Base-by-base conservation (phyloP, 2,797 vertebrate genomes). In the Coccyzus lansbergi region DNA sequence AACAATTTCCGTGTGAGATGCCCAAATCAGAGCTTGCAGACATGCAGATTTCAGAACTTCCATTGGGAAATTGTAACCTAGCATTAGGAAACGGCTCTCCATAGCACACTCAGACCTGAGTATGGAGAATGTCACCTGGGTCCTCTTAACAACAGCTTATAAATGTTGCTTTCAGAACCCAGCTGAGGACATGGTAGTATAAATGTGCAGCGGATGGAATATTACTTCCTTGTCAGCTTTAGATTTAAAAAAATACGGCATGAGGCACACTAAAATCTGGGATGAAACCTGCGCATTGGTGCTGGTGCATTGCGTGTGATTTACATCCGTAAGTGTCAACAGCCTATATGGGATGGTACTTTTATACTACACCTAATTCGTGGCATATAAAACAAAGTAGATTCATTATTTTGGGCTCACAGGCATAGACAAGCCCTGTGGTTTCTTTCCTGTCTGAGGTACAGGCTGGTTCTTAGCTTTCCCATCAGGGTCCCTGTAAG, bases 1-100 rank as follows among this genome's bases (percentile, higher is more conserved):
- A 92, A 36, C 59, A 56, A 65, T 92, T 93, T 94, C 38, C 93
- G 85, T 89, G 92, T 96, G 87, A 77, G 60, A 52, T 95, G 89
- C 70, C 83, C 91, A 49, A 70, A 88, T 44, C 68, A 62, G 62
- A 71, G 36, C 40, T 93, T 89, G 63, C 72, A 93, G 74, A 80
- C 25, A 26, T 88, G 5, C 74, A 76, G 79, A 88, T 95, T 95
- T 90, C 6, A 0, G 71, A 93, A 93, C 64, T 84, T 91, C 52
- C 60, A 46, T 72, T 90, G 81, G 80, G 79, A 90, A 91, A 86
- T 44, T 77, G 38, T 60, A 80, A 60, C 33, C 60, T 78, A 83
- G 40, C 36, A 15, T 31, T 26, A 62, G 82, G 64, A 48, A 38
- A 12, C 8, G 10, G 58, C 49, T 90, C 18, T 76, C 70, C 70